Conservation (phyloP, 2,888 invertebrate genomes). For the Zygogramma bicolorata region DNA sequence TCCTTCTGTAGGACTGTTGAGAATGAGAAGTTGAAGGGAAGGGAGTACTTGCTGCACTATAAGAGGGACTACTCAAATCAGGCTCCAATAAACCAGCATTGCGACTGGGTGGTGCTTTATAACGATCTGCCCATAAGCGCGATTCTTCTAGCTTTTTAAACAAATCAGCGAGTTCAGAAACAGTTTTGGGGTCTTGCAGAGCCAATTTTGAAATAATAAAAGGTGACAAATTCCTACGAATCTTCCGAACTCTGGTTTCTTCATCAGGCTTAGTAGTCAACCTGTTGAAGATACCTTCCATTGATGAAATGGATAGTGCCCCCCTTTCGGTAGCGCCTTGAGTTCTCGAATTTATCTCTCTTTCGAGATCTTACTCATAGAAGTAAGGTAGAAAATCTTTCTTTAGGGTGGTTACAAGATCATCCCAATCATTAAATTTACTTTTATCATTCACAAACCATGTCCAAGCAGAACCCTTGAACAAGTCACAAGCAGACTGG, state of each 20-base stretch:
- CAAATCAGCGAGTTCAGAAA: no score
- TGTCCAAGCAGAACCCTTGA: constrained; percentile 21
- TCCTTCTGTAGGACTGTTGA: neutral
- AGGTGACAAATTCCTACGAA: constrained; percentile 21
- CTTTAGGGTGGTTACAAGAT: constrained; percentile 17
- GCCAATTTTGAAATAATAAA: constrained; percentile 15
- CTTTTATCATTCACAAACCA: constrained; percentile 23
- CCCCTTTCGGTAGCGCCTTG: constrained; percentile 18
- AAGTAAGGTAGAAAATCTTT: constrained; percentile 23
- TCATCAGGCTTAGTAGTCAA: constrained; percentile 4
- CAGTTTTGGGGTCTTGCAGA: constrained; percentile 1
- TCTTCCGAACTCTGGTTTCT: constrained; percentile 2
- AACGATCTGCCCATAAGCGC: no score
- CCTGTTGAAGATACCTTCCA: constrained; percentile 20
- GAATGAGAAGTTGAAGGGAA: neutral
- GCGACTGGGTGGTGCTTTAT: constrained; percentile 6
- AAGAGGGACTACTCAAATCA: constrained; percentile 15
- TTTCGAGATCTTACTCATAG: constrained; percentile 20
- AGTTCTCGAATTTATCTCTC: constrained; percentile 22
- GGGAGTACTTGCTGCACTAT: neutral
- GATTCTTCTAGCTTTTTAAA: no score
- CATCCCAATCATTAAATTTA: constrained; percentile 18
- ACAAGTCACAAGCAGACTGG: constrained; percentile 22
- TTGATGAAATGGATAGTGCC: constrained; percentile 9
- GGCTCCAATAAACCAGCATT: constrained; percentile 20